Percentiles rank a stretch among this genome's conserved stretches.
phyloP scores from a whole-genome alignment of 2,888 invertebrate species.

The Drosophila macrospina region DNA sequence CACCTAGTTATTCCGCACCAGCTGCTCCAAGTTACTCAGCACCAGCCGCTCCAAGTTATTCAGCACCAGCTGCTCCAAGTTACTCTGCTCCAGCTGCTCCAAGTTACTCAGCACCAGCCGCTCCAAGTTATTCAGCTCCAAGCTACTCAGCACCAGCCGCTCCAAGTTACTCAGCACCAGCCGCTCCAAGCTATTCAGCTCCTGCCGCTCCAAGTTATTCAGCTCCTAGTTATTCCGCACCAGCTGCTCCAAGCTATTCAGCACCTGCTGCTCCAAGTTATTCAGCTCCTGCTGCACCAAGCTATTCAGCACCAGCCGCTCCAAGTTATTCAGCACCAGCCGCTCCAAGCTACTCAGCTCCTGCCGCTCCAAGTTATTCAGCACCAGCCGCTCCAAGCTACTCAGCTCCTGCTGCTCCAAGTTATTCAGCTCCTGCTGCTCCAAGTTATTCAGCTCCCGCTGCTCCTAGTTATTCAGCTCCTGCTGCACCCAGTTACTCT shows the following conservation, averaged over 20 bases:
- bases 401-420: slow-evolving; percentile 5
- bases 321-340: slow-evolving; percentile 17
- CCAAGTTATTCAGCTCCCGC: slow-evolving; percentile 22
- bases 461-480: slow-evolving; percentile 19
- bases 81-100: slow-evolving; percentile 33
- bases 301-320: slow-evolving; percentile 20
- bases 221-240: slow-evolving; percentile 26
- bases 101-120: slow-evolving; percentile 35
- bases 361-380: slow-evolving; percentile 10
- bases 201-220: slow-evolving; percentile 21
- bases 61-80: slow-evolving; percentile 25
- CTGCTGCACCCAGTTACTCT: slow-evolving; percentile 38
- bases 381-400: slow-evolving; percentile 28
- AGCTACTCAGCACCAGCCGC: slow-evolving; percentile 38
- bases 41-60: slow-evolving; percentile 23
- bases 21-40: slow-evolving; percentile 23
- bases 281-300: slow-evolving; percentile 18
- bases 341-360: slow-evolving; percentile 13
- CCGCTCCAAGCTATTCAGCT: slow-evolving; percentile 30
- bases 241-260: slow-evolving; percentile 28
- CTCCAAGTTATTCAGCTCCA: slow-evolving; percentile 30
- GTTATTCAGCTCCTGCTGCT: slow-evolving; percentile 25
- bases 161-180: slow-evolving; percentile 30
- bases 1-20: slow-evolving; percentile 44
- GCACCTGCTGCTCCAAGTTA: slow-evolving; percentile 16